Percentiles rank a stretch among this genome's conserved stretches.
Conservation (phyloP, 2,113 vertebrate species). For the Festucalex cinctus region DNA sequence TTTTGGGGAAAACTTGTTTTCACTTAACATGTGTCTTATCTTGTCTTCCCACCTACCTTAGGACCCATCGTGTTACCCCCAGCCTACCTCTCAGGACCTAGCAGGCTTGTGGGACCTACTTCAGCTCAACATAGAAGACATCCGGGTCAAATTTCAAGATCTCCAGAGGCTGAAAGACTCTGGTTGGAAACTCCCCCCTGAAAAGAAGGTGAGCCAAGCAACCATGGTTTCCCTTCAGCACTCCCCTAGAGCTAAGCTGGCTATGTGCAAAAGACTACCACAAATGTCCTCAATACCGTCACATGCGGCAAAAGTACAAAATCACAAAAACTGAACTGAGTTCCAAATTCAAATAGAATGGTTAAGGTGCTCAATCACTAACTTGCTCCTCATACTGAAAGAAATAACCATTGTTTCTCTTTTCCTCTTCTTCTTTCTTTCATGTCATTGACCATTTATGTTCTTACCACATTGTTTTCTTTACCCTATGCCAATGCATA, state of each 20-base stretch:
- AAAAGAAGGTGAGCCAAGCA: constrained; percentile 85
- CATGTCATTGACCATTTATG: constrained; percentile 14
- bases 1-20: too few species aligned
- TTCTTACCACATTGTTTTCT: constrained; percentile 33
- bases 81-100: constrained; percentile 96
- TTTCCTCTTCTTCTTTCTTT: constrained; percentile 49
- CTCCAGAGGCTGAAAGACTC: constrained; percentile 94
- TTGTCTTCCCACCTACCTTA: constrained; percentile 39
- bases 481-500: constrained; percentile 30
- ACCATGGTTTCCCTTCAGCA: constrained; percentile 43
- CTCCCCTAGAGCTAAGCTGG: constrained; percentile 54
- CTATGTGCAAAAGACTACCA: constrained; percentile 49
- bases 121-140: constrained; percentile 94
- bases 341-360: background rate
- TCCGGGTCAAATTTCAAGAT: constrained; percentile 93
- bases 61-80: constrained; percentile 92
- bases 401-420: constrained; percentile 57
- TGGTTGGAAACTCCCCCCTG: constrained; percentile 88
- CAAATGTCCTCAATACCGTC: constrained; percentile 45
- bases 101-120: constrained; percentile 97
- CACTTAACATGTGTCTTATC: background rate
- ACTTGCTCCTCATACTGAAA: background rate
- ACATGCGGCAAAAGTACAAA: constrained; percentile 39
- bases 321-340: constrained; percentile 45
- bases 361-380: background rate